Base-by-base conservation (phyloP, 2,888 invertebrate genomes). In the Luperina testacea region DNA sequence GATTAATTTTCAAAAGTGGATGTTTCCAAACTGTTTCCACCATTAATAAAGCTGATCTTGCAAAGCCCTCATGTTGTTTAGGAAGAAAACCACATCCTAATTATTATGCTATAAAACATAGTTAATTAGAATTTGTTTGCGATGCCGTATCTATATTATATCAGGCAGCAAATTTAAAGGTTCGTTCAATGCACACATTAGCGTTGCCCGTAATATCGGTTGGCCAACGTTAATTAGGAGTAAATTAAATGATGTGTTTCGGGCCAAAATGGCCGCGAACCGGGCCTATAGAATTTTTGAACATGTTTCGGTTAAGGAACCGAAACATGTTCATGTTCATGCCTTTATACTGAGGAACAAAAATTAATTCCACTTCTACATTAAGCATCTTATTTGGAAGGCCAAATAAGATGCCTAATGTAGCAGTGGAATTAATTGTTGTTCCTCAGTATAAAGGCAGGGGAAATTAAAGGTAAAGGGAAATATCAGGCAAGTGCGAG, bases 171-270 rank as follows among this genome's bases (percentile, higher is more conserved):
- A 80, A 63, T 77, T 80, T 86, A 78, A 80, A 75, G 82, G 73
- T 75, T 85, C 82, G 74, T 69, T 69, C 75, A 76, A 67, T 81
- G 82, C 70, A 82, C 85, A 87, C 86, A 91, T 92, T 91, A 91
- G 81, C 87, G 87, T 78, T 85, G 89, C 83, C 88, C 82, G 90
- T 87, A 90, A 89, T 90, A 89, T 89, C 78, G 90, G 88, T 85
- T 86, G 87, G 87, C 89, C 89, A 89, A 88, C 90, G 90, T 90
- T 94, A 95, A 95, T 95, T 95, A 94, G 94, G 91, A 91, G 91
- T 90, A 93, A 95, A 95, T 95, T 94, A 95, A 95, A 94, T 94
- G 92, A 94, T 92, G 92, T 90, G 89, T 90, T 91, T 90, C 90
- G 87, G 88, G 89, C 86, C 88, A 90, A 91, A 92, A 92, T 92